phyloP scores from a whole-genome alignment of 1,140 invertebrate genomes.

The Hirudo medicinalis region DNA sequence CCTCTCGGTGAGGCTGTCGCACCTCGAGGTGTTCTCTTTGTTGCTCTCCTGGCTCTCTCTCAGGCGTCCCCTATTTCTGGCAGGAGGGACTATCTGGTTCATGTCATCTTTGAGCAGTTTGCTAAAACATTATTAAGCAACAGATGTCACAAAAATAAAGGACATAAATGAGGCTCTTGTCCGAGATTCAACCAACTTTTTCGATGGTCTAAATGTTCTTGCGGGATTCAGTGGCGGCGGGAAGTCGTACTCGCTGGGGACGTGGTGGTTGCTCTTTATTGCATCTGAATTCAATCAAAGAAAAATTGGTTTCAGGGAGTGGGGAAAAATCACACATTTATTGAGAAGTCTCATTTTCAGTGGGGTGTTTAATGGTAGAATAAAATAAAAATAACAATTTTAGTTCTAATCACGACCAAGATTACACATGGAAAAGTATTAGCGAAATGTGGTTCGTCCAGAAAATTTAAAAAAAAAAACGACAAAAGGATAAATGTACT shows the following conservation, averaged over 20 bases:
- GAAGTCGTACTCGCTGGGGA: slow-evolving; percentile 44
- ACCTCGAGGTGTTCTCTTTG: slow-evolving; percentile 42
- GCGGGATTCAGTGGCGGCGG: slow-evolving; percentile 27
- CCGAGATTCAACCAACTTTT: background rate
- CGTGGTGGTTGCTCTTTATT: slow-evolving; percentile 20
- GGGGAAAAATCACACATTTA: no score
- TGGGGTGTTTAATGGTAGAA: no score
- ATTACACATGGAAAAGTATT: no score
- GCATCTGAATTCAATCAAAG: no score
- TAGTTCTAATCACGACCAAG: no score
- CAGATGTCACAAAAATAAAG: background rate
- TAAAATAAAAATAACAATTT: no score
- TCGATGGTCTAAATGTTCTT: slow-evolving; percentile 13
- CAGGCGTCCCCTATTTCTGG: slow-evolving; percentile 26
- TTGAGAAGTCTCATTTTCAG: no score
- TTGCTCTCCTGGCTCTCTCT: slow-evolving; percentile 34
- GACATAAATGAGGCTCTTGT: no score
- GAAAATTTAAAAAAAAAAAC: no score
- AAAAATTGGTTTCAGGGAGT: no score
- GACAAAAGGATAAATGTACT: no score
- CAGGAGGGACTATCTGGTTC: slow-evolving; percentile 17
- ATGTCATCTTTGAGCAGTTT: slow-evolving; percentile 17
- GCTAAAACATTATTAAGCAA: background rate
- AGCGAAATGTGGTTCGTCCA: no score
- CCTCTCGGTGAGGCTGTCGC: slow-evolving; percentile 80